phyloP scores from a whole-genome alignment of 2,888 invertebrate genomes.

The Osedax fenrisi region DNA sequence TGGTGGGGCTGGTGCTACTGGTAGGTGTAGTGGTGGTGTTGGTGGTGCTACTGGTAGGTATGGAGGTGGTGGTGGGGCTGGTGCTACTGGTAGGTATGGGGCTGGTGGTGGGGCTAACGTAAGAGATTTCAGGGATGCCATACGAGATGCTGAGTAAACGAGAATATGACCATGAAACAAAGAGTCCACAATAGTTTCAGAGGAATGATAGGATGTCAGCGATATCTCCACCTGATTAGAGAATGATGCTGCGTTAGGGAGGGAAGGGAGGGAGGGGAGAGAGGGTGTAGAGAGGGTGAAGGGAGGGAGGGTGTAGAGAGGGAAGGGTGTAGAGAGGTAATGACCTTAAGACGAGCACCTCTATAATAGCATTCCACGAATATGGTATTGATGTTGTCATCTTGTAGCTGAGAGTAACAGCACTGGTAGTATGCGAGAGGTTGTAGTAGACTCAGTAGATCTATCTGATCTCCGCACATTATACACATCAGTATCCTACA shows the following conservation, averaged over 20 bases:
- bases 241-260: neutral
- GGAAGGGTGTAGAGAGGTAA: neutral
- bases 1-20: no score
- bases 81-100: no score
- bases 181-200: slow-evolving; percentile 71
- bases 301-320: neutral
- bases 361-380: slow-evolving; percentile 82
- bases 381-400: slow-evolving; percentile 65
- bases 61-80: no score
- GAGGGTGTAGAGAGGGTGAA: neutral
- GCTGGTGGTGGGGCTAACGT: slow-evolving; percentile 43
- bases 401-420: slow-evolving; percentile 66
- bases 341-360: slow-evolving; percentile 63
- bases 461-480: slow-evolving; percentile 88
- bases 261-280: neutral
- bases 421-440: slow-evolving; percentile 76
- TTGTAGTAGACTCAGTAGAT: slow-evolving; percentile 73
- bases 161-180: slow-evolving; percentile 86
- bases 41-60: no score
- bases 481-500: slow-evolving; percentile 65
- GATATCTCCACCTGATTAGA: slow-evolving; percentile 56
- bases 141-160: slow-evolving; percentile 83
- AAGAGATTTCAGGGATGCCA: slow-evolving; percentile 80
- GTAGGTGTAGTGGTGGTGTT: no score
- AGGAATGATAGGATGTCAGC: slow-evolving; percentile 81